phyloP scores from a whole-genome alignment of 2,113 vertebrate species.

The Nesogale talazaci region DNA sequence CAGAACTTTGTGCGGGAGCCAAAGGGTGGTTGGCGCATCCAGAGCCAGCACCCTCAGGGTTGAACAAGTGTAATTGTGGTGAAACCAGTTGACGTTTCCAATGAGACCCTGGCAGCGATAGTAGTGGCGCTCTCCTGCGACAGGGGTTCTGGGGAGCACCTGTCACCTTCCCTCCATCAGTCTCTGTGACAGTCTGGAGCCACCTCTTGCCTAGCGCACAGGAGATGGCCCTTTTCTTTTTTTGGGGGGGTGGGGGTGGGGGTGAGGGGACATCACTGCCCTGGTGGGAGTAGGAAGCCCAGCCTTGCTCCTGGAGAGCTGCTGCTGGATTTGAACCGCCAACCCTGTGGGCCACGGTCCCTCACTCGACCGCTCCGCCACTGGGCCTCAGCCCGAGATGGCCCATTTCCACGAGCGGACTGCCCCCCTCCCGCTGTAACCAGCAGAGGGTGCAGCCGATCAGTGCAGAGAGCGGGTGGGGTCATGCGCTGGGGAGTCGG shows the following conservation, averaged over 20 bases:
- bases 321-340: no score
- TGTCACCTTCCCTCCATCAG: not conserved
- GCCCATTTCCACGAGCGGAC: no score
- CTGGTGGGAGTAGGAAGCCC: no score
- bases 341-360: no score
- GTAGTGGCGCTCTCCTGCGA: not conserved
- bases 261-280: no score
- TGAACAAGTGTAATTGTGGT: conserved; percentile 57
- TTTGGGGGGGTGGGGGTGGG: no score
- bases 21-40: conserved; percentile 33
- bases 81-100: conserved; percentile 84
- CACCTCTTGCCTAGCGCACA: not conserved
- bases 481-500: not conserved
- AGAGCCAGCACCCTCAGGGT: conserved; percentile 37
- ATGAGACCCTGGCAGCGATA: conserved; percentile 67
- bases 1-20: conserved; percentile 10
- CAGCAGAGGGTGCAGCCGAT: not conserved
- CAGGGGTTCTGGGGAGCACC: not conserved
- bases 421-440: not conserved
- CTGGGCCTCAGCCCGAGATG: no score
- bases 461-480: not conserved
- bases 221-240: not conserved
- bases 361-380: no score
- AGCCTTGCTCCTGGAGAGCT: no score
- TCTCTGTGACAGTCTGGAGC: not conserved